Conservation (phyloP, 2,888 invertebrate genomes). For the Allacma fusca region DNA sequence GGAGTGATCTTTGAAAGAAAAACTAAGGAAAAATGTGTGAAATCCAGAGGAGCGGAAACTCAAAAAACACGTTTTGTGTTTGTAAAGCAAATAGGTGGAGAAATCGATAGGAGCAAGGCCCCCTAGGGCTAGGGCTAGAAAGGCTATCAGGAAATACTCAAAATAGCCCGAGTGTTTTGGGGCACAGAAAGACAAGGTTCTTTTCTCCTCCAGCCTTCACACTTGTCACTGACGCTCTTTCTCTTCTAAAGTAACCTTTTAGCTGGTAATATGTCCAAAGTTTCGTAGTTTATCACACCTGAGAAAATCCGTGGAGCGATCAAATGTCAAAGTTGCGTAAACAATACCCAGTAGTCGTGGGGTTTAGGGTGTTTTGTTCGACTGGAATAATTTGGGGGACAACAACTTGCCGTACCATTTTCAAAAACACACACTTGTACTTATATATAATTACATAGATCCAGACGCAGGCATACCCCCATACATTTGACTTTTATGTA, state of each 20-base stretch:
- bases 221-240: neutral
- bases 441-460: neutral
- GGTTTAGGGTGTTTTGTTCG: neutral
- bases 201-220: neutral
- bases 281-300: slow-evolving; percentile 17
- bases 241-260: neutral
- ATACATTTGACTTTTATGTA: too few relatives aligned
- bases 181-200: neutral
- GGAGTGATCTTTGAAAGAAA: slow-evolving; percentile 3
- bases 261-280: neutral
- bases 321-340: neutral
- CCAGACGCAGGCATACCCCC: neutral
- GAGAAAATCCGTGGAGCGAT: slow-evolving; percentile 14
- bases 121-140: neutral
- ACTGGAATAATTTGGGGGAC: neutral
- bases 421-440: neutral
- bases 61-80: slow-evolving; percentile 16
- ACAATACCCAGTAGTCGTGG: neutral
- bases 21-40: slow-evolving; percentile 1
- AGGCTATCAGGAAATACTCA: neutral
- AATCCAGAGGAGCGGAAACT: slow-evolving; percentile 1
- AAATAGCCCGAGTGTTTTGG: neutral
- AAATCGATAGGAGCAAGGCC: neutral
- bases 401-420: neutral
- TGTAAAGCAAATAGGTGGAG: slow-evolving; percentile 2